Base-by-base conservation (phyloP, 2,113 vertebrate genomes). In the Sterrhoptilus dennistouni region DNA sequence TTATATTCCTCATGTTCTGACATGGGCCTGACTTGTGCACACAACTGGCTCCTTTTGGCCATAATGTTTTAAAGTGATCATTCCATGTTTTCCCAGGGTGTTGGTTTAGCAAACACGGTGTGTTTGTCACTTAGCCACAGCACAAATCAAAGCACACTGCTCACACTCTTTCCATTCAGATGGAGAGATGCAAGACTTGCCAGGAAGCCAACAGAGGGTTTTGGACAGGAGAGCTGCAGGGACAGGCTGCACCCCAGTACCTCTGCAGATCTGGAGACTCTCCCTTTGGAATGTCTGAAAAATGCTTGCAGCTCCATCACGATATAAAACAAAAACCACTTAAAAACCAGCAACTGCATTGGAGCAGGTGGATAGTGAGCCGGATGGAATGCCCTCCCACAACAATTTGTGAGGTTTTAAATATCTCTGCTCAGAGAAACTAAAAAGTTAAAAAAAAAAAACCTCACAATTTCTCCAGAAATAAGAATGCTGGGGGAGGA, bases 401-500 rank as follows among this genome's bases (percentile, higher is more conserved):
- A 91, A 79, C 49, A 90, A 68, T 92, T 93, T 52, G 47, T 59
- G 83, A 86, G 38, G 76, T 86, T 97, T 95, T 74, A 94, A 95
- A 96, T 89, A 94, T 80, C 87, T 52, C 85, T 5, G 6, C 87
- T 83, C 44, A 75, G 60, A 92, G 72, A 86, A 85, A 86, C 1
- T 2, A 83, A 75, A 78, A 95, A 90, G 42, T 72, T 85, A 84
- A 66, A 84, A 70, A 92, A 63, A 84, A 66, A 84, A 70, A 92
- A 63, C 2, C 65, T 86, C 82, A 74, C 24, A 27, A 66, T 88
- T 88, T 91, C 79, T 76, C 83, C 91, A 90, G 86, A 95, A 95
- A 93, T 90, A 96, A 93, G 90, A 92, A 92, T 25, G 1, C 64
- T 28, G 91, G 80, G 91, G 83, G 93, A 96, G 86, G 94, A 92